Percentiles rank a stretch among this genome's conserved stretches.
Conservation (phyloP, 2,113 vertebrate species). For the Capreolus pygargus region DNA sequence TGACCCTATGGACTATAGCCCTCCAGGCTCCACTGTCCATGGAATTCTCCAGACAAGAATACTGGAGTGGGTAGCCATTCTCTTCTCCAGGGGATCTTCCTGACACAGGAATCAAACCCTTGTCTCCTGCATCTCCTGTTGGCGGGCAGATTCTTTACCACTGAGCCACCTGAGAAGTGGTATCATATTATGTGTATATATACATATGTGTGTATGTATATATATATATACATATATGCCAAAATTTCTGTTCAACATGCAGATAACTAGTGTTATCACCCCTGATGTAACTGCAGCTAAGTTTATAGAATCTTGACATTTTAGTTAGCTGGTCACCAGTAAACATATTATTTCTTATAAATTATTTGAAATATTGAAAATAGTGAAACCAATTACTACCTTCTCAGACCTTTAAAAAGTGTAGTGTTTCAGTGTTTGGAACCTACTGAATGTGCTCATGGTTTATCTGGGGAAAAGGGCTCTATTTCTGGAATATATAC, state of each 20-base stretch:
- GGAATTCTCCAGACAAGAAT: not conserved
- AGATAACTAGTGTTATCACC: not conserved
- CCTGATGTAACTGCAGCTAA: not conserved
- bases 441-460: not conserved
- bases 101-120: not conserved
- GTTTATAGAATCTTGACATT: not conserved
- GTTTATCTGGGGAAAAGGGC: not conserved
- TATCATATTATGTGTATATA: not conserved
- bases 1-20: not conserved
- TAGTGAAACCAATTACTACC: not conserved
- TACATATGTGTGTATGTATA: not conserved
- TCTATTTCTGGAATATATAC: not conserved
- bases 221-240: not conserved
- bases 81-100: not conserved
- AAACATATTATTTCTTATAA: slow-evolving; percentile 12
- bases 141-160: not conserved
- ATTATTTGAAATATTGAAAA: not conserved
- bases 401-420: not conserved
- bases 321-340: not conserved
- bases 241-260: not conserved
- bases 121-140: not conserved
- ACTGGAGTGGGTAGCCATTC: not conserved
- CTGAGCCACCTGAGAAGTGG: not conserved
- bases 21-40: not conserved
- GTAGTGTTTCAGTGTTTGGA: not conserved